Conservation (phyloP, 2,113 vertebrate species). For the Eptesicus fuscus region DNA sequence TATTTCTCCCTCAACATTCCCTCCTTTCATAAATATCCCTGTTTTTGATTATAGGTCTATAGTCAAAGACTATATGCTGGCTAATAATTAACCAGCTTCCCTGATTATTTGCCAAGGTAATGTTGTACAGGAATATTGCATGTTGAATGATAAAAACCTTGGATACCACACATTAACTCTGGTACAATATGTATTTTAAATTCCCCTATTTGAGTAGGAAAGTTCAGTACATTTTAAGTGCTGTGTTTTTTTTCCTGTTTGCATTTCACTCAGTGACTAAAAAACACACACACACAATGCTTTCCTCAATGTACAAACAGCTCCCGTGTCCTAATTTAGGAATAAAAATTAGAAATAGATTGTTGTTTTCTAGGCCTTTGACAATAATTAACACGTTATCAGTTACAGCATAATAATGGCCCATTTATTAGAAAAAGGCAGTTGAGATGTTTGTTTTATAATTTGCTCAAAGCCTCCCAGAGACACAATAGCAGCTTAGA, state of each 20-base stretch:
- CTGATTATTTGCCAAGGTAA: constrained; percentile 52
- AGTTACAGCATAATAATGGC: neutral
- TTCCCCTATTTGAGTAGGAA: constrained; percentile 49
- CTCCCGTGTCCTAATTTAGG: neutral
- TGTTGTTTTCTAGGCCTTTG: constrained; percentile 24
- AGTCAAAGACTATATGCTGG: neutral
- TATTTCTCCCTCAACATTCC: neutral
- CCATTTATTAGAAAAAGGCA: neutral
- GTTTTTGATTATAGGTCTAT: neutral
- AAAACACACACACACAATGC: neutral
- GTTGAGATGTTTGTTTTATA: neutral
- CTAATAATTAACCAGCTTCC: constrained; percentile 38
- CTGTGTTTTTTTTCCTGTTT: neutral
- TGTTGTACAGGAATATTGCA: constrained; percentile 59
- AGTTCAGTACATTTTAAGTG: constrained; percentile 40
- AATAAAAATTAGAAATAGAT: constrained; percentile 30
- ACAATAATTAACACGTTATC: neutral
- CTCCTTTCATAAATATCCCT: neutral
- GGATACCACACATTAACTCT: constrained; percentile 25
- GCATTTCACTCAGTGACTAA: constrained; percentile 15
- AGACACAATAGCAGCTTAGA: neutral
- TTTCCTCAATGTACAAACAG: neutral
- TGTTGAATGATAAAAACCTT: constrained; percentile 45
- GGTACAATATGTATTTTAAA: constrained; percentile 61
- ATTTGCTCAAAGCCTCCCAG: constrained; percentile 16